A percentile compares a stretch with the other conserved stretches of the same genome.
phyloP scores from a whole-genome alignment of 2,113 vertebrate species.

The Eleginops maclovinus region DNA sequence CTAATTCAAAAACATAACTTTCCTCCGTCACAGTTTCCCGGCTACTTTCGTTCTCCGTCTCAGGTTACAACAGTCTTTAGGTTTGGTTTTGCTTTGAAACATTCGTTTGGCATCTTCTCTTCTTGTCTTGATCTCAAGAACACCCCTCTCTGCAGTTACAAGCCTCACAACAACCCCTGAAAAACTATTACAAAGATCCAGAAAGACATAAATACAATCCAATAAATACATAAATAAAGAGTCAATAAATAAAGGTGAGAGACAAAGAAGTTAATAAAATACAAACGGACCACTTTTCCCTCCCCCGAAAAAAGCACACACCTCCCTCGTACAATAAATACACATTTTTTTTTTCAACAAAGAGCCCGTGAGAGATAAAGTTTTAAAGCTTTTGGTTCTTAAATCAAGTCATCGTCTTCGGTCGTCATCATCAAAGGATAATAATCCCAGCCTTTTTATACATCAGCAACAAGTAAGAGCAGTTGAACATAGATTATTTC shows the following conservation, averaged over 20 bases:
- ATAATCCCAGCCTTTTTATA: constrained; percentile 76
- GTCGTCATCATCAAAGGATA: constrained; percentile 65
- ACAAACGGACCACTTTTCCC: constrained; percentile 71
- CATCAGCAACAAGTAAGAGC: constrained; percentile 78
- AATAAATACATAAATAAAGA: constrained; percentile 84
- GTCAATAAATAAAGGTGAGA: constrained; percentile 80
- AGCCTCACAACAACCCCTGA: constrained; percentile 70
- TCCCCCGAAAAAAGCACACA: constrained; percentile 63
- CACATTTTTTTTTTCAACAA: constrained; percentile 73
- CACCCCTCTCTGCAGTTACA: constrained; percentile 55
- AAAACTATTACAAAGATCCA: constrained; percentile 76
- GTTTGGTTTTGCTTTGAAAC: constrained; percentile 76
- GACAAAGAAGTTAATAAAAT: constrained; percentile 73
- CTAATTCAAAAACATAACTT: not conserved
- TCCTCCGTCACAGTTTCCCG: constrained; percentile 47
- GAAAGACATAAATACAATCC: constrained; percentile 79
- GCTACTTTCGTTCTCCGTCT: constrained; percentile 48
- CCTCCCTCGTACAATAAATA: constrained; percentile 81
- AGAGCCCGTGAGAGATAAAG: constrained; percentile 83
- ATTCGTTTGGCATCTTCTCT: constrained; percentile 72
- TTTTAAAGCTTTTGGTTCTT: constrained; percentile 91
- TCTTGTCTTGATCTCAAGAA: constrained; percentile 60
- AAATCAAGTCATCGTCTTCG: constrained; percentile 86
- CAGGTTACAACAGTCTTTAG: constrained; percentile 62
- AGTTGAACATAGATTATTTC: constrained; percentile 76